Conservation (phyloP, 2,888 invertebrate species). For the Drosophila buzzatii region DNA sequence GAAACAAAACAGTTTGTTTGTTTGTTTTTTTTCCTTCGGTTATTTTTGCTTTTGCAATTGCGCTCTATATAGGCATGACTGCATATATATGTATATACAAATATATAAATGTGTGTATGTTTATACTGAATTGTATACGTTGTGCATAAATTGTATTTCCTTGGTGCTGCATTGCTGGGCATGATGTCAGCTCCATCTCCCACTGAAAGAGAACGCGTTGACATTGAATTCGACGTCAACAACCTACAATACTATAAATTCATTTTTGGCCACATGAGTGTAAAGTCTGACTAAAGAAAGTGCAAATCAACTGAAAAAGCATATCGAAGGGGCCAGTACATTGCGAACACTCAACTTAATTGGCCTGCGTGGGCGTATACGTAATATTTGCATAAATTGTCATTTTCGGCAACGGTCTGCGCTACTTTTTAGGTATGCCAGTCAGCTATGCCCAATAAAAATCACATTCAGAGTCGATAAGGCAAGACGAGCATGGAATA, state of each 20-base stretch:
- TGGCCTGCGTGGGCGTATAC: conserved; percentile 47
- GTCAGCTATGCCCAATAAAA: conserved; percentile 54
- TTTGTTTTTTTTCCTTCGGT: conserved; percentile 17
- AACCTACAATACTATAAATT: conserved; percentile 26
- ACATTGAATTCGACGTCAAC: conserved; percentile 56
- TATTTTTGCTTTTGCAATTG: conserved; percentile 48
- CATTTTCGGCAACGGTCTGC: conserved; percentile 22
- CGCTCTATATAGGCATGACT: conserved; percentile 25
- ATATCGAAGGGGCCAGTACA: background rate
- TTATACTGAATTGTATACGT: background rate
- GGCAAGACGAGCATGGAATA: conserved; percentile 26
- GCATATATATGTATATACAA: background rate
- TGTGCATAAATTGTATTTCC: conserved; percentile 25
- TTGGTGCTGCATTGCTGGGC: conserved; percentile 18
- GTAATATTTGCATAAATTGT: conserved; percentile 24
- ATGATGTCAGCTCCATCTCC: conserved; percentile 68
- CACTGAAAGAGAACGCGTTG: conserved; percentile 46
- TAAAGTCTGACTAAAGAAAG: conserved; percentile 7
- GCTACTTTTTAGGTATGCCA: conserved; percentile 53
- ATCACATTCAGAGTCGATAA: conserved; percentile 46
- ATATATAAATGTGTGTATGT: background rate
- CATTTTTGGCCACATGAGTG: conserved; percentile 34
- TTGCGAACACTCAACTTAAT: background rate
- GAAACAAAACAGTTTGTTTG: conserved; percentile 58
- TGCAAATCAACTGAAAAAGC: background rate